Conservation (phyloP, 92 coral and sea anemone species). For the Muricea muricata region DNA sequence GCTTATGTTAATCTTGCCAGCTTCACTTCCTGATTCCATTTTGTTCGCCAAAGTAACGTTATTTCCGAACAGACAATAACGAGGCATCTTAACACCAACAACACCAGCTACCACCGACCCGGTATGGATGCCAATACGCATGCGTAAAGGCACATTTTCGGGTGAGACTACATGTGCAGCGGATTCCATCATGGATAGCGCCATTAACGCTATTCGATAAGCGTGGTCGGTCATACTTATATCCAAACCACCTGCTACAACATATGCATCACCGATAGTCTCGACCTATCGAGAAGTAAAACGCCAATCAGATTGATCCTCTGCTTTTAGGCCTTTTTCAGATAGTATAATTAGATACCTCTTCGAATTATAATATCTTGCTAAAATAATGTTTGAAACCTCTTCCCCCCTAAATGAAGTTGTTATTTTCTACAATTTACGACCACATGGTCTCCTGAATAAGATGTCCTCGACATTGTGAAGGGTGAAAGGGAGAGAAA, state of each 20-base stretch:
- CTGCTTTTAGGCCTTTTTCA: too few species aligned
- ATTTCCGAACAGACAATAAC: constrained; percentile 89
- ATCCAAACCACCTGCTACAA: constrained; percentile 89
- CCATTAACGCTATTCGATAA: constrained; percentile 78
- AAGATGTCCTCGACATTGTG: too few species aligned
- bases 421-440: too few species aligned
- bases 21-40: constrained; percentile 92
- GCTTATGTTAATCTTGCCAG: constrained; percentile 80
- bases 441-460: too few species aligned
- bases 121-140: constrained; percentile 91
- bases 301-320: not conserved
- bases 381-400: too few species aligned
- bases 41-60: constrained; percentile 90
- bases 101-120: constrained; percentile 90
- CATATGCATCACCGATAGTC: constrained; percentile 93
- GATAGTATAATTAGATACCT: too few species aligned
- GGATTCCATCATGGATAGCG: constrained; percentile 80
- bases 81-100: constrained; percentile 93
- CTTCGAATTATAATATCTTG: too few species aligned
- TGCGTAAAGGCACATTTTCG: constrained; percentile 79
- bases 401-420: too few species aligned
- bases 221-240: constrained; percentile 75
- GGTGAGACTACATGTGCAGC: constrained; percentile 76
- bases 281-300: constrained; percentile 66
- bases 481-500: too few species aligned